A percentile compares a stretch with the other conserved stretches of the same genome.
Evolutionary conservation across 2,797 vertebrate genomes (phyloP).

Genomic region (Anguilla marmorata): DNA sequence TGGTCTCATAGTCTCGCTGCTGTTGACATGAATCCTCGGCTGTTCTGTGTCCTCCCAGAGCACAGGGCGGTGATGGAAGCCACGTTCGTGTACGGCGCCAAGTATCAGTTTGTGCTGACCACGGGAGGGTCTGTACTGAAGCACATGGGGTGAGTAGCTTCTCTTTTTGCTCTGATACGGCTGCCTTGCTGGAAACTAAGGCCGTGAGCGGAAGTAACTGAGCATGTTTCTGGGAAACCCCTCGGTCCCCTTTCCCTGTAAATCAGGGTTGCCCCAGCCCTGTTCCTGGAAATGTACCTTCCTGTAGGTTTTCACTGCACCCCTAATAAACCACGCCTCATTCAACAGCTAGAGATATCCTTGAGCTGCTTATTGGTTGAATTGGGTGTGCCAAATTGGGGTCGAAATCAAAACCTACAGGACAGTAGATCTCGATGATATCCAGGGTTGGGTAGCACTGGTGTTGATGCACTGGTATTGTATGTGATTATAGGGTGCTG

Average conservation of each 20-base stretch:
- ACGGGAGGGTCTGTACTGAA: slow-evolving; percentile 81
- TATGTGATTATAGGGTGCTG: not conserved
- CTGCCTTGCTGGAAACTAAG: not conserved
- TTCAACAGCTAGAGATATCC: too few relatives aligned
- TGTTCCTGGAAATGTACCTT: not conserved
- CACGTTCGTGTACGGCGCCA: slow-evolving; percentile 87
- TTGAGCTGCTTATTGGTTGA: too few relatives aligned
- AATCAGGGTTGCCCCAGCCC: too few relatives aligned
- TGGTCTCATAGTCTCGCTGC: too few relatives aligned
- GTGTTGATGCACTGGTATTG: not conserved
- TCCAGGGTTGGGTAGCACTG: too few relatives aligned
- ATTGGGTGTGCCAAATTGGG: too few relatives aligned
- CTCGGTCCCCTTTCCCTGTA: not conserved
- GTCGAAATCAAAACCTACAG: too few relatives aligned
- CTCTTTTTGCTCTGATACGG: not conserved
- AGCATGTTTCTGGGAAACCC: too few relatives aligned
- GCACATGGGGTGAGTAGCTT: slow-evolving; percentile 73
- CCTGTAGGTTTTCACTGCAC: not conserved
- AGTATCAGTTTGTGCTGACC: slow-evolving; percentile 89
- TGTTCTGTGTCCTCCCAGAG: slow-evolving; percentile 63
- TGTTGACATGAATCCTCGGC: not conserved
- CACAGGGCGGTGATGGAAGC: slow-evolving; percentile 93
- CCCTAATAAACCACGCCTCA: too few relatives aligned
- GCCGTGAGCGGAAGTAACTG: not conserved
- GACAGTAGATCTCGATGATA: too few relatives aligned